Evolutionary conservation across 2,113 vertebrate species (phyloP), one percentile per base, ranked within the genome.

Genomic region (Lipotes vexillifer): DNA sequence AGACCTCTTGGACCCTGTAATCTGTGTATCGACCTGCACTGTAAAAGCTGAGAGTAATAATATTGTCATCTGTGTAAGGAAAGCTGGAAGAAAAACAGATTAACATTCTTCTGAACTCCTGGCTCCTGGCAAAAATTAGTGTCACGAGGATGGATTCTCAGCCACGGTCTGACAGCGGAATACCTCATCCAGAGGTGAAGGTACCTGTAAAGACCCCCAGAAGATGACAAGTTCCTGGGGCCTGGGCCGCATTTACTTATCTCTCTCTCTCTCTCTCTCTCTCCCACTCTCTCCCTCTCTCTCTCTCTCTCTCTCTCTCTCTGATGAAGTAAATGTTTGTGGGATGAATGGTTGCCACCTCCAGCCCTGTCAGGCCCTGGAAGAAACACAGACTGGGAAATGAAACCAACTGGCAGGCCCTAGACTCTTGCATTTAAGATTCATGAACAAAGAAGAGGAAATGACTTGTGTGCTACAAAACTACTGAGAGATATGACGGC

Each of bases 41-140:
- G 85, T 49, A 44, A 88, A 85, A 89, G 41, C 68, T 2, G 63
- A 55, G 87, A 36, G 36, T 38, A 65, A 96, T 61, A 68, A 68
- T 55, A 66, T 27, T 85, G 75, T 65, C 69, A 65, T 69, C 69
- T 25, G 57, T 52, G 63, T 23, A 38, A 59, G 66, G 74, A 87
- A 75, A 61, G 68, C 95, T 92, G 83, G 52, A 90, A 78, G 95
- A 66, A 94, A 95, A 94, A 29, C 66, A 94, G 61, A 71, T n/a
- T 49, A 14, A 27, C 15, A 27, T 36, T 94, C 49, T 77, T 63
- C 91, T 72, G 36, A 84, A 89, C 68, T 68, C 46, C 49, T 44
- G 82, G 55, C 66, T 92, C 38, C 90, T 69, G 69, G 75, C 85
- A 91, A 81, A 86, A 75, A 91, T 38, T 3, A 25, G 46, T 8